Conservation (phyloP, 2,888 invertebrate species). For the Antitype chi region DNA sequence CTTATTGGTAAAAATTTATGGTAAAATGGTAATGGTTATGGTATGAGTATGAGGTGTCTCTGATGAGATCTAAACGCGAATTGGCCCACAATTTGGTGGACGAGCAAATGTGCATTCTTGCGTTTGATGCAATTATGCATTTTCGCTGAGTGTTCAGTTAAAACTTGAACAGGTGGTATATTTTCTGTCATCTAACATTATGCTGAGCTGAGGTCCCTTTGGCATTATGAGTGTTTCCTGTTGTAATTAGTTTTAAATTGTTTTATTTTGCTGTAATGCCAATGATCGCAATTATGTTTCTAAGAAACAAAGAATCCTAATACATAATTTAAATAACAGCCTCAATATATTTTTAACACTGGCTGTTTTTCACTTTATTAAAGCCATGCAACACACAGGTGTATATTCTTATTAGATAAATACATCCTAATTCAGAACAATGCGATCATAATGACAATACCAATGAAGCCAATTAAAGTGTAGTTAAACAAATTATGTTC, state of each 20-base stretch:
- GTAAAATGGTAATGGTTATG: too few species aligned
- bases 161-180: background rate
- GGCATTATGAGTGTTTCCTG: background rate
- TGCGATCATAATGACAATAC: conserved; percentile 18
- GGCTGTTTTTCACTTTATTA: background rate
- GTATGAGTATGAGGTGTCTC: too few species aligned
- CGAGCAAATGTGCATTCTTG: too few species aligned
- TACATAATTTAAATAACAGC: background rate
- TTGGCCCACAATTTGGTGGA: too few species aligned
- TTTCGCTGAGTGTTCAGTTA: too few species aligned
- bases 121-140: too few species aligned
- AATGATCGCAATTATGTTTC: background rate
- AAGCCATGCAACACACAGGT: background rate
- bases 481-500: conserved; percentile 6
- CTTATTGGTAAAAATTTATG: too few species aligned
- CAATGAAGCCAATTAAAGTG: conserved; percentile 31
- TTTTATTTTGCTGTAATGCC: background rate
- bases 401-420: background rate
- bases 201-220: background rate
- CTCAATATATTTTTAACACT: background rate
- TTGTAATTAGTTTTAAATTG: background rate
- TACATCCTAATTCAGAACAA: conserved; percentile 26
- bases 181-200: background rate
- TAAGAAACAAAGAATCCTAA: background rate
- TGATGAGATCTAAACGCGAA: too few species aligned